Evolutionary conservation across 1,140 invertebrate genomes (phyloP).

Genomic region (Conus betulinus): DNA sequence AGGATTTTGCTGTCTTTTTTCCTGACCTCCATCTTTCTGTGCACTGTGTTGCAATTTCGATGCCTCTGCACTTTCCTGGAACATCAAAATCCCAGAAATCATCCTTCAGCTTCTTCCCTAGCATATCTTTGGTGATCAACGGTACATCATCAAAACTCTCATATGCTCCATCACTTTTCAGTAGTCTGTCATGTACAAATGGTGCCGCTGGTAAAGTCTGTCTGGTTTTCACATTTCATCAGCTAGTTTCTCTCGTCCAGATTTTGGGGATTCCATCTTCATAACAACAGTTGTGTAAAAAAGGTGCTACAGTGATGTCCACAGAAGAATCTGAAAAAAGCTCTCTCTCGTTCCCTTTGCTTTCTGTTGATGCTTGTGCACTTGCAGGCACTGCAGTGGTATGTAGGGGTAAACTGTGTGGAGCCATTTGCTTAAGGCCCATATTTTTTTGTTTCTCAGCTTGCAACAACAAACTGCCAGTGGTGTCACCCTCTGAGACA

Average conservation of each 20-base stretch:
- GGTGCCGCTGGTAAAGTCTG: neutral
- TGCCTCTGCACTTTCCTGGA: neutral
- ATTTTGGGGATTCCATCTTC: neutral
- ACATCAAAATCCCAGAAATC: slow-evolving; percentile 34
- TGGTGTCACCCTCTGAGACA: neutral
- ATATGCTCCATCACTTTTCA: neutral
- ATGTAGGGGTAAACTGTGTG: neutral
- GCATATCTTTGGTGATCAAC: neutral
- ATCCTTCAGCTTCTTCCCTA: neutral
- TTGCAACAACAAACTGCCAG: neutral
- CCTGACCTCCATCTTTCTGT: too few relatives aligned
- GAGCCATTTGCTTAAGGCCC: neutral
- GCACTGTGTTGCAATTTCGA: neutral
- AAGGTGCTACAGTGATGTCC: neutral
- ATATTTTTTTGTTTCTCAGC: neutral
- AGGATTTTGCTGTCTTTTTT: too few relatives aligned
- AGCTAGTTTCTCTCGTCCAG: neutral
- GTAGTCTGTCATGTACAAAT: neutral
- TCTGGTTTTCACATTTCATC: neutral
- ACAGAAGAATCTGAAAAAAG: neutral
- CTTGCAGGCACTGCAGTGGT: neutral
- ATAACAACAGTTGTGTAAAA: neutral
- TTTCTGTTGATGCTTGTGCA: too few relatives aligned
- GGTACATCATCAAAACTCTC: too few relatives aligned
- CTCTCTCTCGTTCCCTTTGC: neutral